Evolutionary conservation across 2,113 vertebrate species (phyloP).

Genomic region (Cyphomyrus plagiostoma): DNA sequence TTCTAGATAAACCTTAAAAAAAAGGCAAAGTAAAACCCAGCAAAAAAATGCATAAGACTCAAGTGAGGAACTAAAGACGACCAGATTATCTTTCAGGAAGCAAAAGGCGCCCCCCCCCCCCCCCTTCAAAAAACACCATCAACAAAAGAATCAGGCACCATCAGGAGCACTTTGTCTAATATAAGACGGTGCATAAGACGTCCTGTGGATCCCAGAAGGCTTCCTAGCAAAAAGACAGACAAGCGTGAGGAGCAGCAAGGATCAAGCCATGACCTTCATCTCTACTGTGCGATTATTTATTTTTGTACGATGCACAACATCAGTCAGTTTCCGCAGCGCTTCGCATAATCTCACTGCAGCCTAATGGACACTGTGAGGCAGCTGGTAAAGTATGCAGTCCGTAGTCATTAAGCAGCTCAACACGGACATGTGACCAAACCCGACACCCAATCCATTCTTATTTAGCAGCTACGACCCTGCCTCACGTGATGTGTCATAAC

Average conservation of each 20-base stretch:
- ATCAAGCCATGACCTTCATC: background rate
- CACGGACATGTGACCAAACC: background rate
- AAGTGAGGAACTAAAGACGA: background rate
- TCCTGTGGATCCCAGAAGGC: background rate
- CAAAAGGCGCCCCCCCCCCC: background rate
- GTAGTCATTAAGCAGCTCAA: background rate
- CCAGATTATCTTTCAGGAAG: background rate
- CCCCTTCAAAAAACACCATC: background rate
- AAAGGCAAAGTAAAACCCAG: background rate
- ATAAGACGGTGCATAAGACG: background rate
- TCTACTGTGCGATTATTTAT: background rate
- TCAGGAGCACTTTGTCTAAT: background rate
- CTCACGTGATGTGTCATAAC: background rate
- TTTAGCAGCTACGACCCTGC: background rate
- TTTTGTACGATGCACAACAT: background rate
- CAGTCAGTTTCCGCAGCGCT: background rate
- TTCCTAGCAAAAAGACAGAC: background rate
- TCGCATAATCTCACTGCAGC: background rate
- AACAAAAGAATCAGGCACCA: background rate
- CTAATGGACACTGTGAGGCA: background rate
- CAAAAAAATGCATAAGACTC: background rate
- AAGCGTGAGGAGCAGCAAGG: background rate
- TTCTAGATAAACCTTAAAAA: background rate
- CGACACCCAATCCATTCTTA: background rate
- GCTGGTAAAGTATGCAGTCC: background rate